Base-by-base conservation (phyloP, 1,140 invertebrate genomes). In the Lepidotrigona ventralis region DNA sequence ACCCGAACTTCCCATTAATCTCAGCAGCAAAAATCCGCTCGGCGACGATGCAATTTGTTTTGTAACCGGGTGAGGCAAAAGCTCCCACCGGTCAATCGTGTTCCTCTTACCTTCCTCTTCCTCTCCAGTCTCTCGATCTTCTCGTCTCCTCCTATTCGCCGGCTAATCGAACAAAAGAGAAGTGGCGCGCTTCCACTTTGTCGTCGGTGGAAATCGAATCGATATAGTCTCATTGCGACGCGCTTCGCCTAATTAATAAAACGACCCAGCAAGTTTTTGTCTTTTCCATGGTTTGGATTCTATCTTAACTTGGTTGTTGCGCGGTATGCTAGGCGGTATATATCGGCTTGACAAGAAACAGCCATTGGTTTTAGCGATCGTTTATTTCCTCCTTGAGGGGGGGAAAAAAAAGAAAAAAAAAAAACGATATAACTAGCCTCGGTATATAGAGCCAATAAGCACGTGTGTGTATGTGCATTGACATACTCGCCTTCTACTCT, bases 21-120 rank as follows among this genome's bases (percentile, higher is more conserved):
- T 53, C 58, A 5, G 19, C 15, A 33, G 53, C 53, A 39, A 75
- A 81, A 68, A 75, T 76, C 80, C 19, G 33, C 68, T 54, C 63
- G 53, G 69, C 46, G 53, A 76, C 46, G 80, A 76, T 76, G 63
- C 80, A 76, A 81, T 81, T 81, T 76, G 72, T 81, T 76, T 81
- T 66, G 19, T 8, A 39, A 39, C 29, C 29, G 63, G 3, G 11
- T n/a, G 39, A 6, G 6, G 39, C 39, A 46, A 33, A 33, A 33
- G 33, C 33, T 2, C 33, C 39, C 39, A 19, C 53, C 53, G 46
- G 60, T 56, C 72, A 68, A 81, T 75, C 79, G 72, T 39, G 53
- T 26, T 39, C 39, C 39, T 46, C 39, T 46, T 46, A 33, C 53
- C 63, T 14, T 58, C 29, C 14, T 56, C 19, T 39, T 26, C 39